These are phyloP conservation scores for Spatulosminthurus flaviceps DNA, from an alignment of 2,888 invertebrate genomes.

Conservation along the genomic window DNA sequence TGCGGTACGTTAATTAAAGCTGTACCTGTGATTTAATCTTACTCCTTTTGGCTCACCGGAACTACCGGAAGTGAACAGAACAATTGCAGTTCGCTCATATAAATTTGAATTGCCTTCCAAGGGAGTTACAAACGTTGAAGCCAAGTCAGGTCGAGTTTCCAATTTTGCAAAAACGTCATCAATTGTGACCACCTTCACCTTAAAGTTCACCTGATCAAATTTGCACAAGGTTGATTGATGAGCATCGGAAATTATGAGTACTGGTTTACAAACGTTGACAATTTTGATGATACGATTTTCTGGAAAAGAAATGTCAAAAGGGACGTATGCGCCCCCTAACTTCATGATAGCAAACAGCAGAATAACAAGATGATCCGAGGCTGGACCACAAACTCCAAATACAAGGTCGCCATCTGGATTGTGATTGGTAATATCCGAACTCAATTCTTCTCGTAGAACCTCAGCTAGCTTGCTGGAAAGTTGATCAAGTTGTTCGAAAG, in stretches of 20 bases:
- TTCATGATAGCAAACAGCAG: slow-evolving; percentile 80
- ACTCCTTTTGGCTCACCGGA: slow-evolving; percentile 70
- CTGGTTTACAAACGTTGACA: slow-evolving; percentile 76
- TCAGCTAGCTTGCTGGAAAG: slow-evolving; percentile 46
- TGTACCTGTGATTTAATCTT: slow-evolving; percentile 74
- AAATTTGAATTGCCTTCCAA: slow-evolving; percentile 30
- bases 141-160: background rate
- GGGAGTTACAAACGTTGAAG: background rate
- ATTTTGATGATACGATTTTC: slow-evolving; percentile 79
- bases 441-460: slow-evolving; percentile 24
- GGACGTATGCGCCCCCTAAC: slow-evolving; percentile 84
- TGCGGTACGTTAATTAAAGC: background rate
- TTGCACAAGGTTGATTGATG: slow-evolving; percentile 70
- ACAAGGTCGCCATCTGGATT: slow-evolving; percentile 49
- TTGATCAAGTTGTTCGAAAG: slow-evolving; percentile 45
- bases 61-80: slow-evolving; percentile 80
- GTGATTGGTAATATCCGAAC: slow-evolving; percentile 12
- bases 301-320: slow-evolving; percentile 79
- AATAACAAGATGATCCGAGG: slow-evolving; percentile 73
- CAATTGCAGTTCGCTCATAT: slow-evolving; percentile 72
- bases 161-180: slow-evolving; percentile 31
- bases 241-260: slow-evolving; percentile 69
- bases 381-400: slow-evolving; percentile 48
- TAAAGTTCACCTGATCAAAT: slow-evolving; percentile 53
- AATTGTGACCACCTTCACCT: slow-evolving; percentile 42